Base-by-base conservation (phyloP, 2,113 vertebrate genomes). In the Rhinolophus ferrumequinum region DNA sequence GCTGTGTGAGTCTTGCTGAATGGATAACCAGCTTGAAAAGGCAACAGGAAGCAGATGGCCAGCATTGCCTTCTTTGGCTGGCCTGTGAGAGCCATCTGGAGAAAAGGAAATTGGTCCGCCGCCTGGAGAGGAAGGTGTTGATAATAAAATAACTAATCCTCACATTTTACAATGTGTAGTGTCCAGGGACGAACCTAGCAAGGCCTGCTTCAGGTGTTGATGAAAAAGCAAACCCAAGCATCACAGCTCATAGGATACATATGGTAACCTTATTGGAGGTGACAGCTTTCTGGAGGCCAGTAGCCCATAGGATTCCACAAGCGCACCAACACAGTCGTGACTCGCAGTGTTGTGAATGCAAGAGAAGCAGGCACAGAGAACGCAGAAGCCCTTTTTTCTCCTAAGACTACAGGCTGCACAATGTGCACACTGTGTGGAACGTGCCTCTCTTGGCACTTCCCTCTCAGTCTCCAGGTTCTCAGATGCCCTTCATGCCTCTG, bases 21-120 rank as follows among this genome's bases (percentile, higher is more conserved):
- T 41, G 50, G 15, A 69, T 54, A 87, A 85, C 85, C 94, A 95
- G 88, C 95, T 91, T 96, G 94, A 92, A 93, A 86, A 70, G 88
- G 73, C 96, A 97, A 93, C 90, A 76, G 88, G 94, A 96, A 97
- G 91, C 97, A 98, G 97, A 97, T 96, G 95, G 97, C 50, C 80
- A 75, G 76, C 82, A 73, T 50, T 62, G 77, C 67, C 84, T 75
- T 76, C 95, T 95, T 84, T 97, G 96, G 90, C 94, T 80, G 92
- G 88, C 64, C 38, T 60, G 58, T 38, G 52, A 94, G 50, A 94
- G 79, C 97, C 97, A 98, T 98, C 96, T 97, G 97, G 94, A 97
- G 79, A 67, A 96, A 86, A 89, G 96, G 86, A 97, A 97, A 97
- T 89, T 94, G 94, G 58, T 96, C 86, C 0, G 2, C 77, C 3